phyloP scores from a whole-genome alignment of 2,888 invertebrate species.

The Dynastes tityus region DNA sequence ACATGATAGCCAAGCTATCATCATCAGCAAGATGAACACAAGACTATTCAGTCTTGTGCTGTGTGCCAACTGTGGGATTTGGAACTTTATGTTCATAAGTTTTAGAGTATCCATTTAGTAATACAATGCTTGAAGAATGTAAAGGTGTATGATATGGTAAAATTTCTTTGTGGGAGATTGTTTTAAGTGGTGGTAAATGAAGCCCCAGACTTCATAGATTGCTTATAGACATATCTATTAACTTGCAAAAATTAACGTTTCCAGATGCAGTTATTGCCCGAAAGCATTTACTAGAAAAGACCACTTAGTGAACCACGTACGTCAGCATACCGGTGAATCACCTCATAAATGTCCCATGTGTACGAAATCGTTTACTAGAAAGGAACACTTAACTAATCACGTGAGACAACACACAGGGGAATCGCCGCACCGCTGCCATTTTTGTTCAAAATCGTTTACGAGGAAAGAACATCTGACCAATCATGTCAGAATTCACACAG shows the following conservation, averaged over 20 bases:
- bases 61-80: too few relatives aligned
- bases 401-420: conserved; percentile 91
- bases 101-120: too few relatives aligned
- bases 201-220: too few relatives aligned
- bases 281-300: conserved; percentile 90
- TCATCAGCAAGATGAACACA: too few relatives aligned
- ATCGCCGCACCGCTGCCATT: conserved; percentile 89
- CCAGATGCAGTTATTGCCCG: conserved; percentile 87
- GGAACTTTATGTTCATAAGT: too few relatives aligned
- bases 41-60: too few relatives aligned
- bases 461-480: conserved; percentile 90
- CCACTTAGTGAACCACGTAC: conserved; percentile 83
- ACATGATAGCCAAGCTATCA: too few relatives aligned
- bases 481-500: conserved; percentile 80
- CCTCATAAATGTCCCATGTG: conserved; percentile 85
- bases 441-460: conserved; percentile 89
- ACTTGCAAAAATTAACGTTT: not conserved
- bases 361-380: conserved; percentile 84
- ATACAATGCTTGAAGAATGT: too few relatives aligned
- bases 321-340: conserved; percentile 82
- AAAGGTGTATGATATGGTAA: too few relatives aligned
- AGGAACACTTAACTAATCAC: conserved; percentile 89
- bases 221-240: too few relatives aligned
- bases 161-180: too few relatives aligned
- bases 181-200: too few relatives aligned